Evolutionary conservation across 2,113 vertebrate genomes (phyloP), one percentile per base, ranked within the genome.

Genomic region (Rhagologus leucostigma): DNA sequence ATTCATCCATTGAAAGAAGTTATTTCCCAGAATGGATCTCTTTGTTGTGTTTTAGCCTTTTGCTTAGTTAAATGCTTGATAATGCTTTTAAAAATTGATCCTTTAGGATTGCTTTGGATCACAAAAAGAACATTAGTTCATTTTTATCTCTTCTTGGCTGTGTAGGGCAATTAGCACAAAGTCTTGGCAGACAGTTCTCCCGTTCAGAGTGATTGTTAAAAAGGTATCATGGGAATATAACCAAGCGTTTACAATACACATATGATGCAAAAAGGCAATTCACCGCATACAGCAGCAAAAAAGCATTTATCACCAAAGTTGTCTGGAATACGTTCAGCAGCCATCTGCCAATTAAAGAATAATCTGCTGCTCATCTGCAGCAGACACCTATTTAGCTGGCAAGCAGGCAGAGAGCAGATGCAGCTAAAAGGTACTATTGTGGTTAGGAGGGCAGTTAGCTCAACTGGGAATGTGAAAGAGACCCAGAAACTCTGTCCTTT

Each of bases 31-130:
- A 93, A 87, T 75, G 7, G 92, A 92, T 63, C 44, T 60, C 49
- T 29, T 32, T 41, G 26, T 87, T 94, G 33, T 84, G 41, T 86
- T 95, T 95, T 81, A 94, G 74, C 16, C 21, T 65, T 62, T 94
- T 95, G 21, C 33, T 69, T 87, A 88, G 85, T 92, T 89, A 90
- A 70, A 88, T 91, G 47, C 23, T 53, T 89, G 76, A 90, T 94
- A 94, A 93, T 18, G 23, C 33, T 90, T 84, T 96, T 86, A 88
- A 91, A 97, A 95, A 93, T 37, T 93, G 89, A 88, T 93, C 59
- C 18, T 96, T 96, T 69, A 93, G 16, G 70, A 80, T 89, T 83
- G 55, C 50, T 95, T 82, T 73, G 53, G 57, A 85, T 94, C 47
- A 86, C 91, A 65, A 81, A 93, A 87, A 87, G 62, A 88, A 83